phyloP scores from a whole-genome alignment of 2,113 vertebrate species.

The Cepphus grylle region DNA sequence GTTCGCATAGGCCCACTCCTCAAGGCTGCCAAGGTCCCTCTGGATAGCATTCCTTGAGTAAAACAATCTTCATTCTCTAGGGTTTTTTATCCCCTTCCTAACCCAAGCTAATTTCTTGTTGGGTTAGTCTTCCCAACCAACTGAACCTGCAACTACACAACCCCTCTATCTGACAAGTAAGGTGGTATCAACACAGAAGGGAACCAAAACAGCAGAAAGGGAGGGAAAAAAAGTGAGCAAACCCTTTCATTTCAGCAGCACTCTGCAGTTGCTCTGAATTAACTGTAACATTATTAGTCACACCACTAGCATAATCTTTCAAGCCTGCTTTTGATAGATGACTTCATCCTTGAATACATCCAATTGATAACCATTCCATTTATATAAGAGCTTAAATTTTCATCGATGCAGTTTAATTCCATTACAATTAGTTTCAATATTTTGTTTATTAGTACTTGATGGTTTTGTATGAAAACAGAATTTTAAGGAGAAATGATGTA shows the following conservation, averaged over 20 bases:
- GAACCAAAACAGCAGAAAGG: background rate
- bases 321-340: constrained; percentile 8
- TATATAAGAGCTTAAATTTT: background rate
- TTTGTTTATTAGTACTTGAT: background rate
- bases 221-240: background rate
- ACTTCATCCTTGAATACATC: background rate
- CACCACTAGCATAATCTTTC: background rate
- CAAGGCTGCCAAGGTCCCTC: background rate
- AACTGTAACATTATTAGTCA: constrained; percentile 17
- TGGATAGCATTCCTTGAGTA: background rate
- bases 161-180: background rate
- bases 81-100: background rate
- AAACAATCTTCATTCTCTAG: background rate
- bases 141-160: background rate
- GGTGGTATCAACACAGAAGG: background rate
- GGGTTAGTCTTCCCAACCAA: background rate
- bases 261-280: background rate
- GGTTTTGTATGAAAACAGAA: background rate
- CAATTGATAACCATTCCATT: background rate
- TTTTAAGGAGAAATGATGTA: background rate
- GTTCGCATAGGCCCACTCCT: background rate
- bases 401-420: background rate
- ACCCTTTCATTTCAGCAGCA: background rate
- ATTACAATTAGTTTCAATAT: background rate
- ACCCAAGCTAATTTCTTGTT: background rate